Conservation (phyloP, 2,797 vertebrate species). For the Trematomus bernacchii region DNA sequence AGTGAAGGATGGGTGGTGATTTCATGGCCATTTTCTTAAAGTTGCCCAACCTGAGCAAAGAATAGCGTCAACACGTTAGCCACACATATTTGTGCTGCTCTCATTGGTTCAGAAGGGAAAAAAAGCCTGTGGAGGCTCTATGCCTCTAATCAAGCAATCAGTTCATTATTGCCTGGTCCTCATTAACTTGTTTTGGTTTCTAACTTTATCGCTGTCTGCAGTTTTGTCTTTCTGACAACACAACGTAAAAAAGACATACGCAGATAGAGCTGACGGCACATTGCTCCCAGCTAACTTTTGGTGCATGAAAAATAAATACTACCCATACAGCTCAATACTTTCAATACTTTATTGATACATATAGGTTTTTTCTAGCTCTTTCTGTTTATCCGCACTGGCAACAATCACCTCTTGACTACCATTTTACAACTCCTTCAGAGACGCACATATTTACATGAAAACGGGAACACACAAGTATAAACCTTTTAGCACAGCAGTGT, state of each 20-base stretch:
- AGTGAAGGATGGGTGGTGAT: slow-evolving; percentile 47
- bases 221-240: slow-evolving; percentile 36
- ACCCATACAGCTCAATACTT: slow-evolving; percentile 24
- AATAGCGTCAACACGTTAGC: slow-evolving; percentile 16
- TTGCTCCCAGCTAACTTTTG: slow-evolving; percentile 35
- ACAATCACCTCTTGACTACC: slow-evolving; percentile 1
- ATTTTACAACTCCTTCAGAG: neutral
- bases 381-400: neutral
- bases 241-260: slow-evolving; percentile 21
- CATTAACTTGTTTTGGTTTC: slow-evolving; percentile 74
- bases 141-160: slow-evolving; percentile 59
- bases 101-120: slow-evolving; percentile 32
- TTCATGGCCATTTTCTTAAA: slow-evolving; percentile 46
- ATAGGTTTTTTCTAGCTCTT: neutral
- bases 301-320: slow-evolving; percentile 25
- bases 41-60: slow-evolving; percentile 31
- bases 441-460: slow-evolving; percentile 28
- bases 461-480: slow-evolving; percentile 12
- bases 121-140: slow-evolving; percentile 9
- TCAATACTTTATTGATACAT: neutral
- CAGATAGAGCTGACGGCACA: slow-evolving; percentile 45
- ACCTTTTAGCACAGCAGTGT: slow-evolving; percentile 24
- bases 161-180: slow-evolving; percentile 67
- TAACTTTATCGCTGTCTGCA: slow-evolving; percentile 54
- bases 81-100: slow-evolving; percentile 15